phyloP scores from a whole-genome alignment of 2,888 invertebrate genomes.

The Neoscelio sp. region DNA sequence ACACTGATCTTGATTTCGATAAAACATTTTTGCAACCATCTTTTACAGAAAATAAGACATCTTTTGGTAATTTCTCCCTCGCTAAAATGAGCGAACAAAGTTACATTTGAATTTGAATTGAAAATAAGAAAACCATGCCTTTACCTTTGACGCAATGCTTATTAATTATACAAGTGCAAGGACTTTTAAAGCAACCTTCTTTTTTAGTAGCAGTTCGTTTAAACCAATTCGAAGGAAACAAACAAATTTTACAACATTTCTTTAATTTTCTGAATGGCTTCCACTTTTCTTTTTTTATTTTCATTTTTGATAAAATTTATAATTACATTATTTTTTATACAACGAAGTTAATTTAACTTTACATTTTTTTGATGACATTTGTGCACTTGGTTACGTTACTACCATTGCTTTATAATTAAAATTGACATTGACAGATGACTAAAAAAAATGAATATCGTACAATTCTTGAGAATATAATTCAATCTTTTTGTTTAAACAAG shows the following conservation, averaged over 20 bases:
- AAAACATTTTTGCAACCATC: not conserved
- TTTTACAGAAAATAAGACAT: not conserved
- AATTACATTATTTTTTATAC: not conserved
- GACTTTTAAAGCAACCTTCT: conserved; percentile 4
- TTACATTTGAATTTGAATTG: not conserved
- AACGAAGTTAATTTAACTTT: not conserved
- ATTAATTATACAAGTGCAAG: conserved; percentile 13
- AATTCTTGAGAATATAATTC: not conserved
- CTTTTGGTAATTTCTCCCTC: not conserved
- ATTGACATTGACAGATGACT: not conserved
- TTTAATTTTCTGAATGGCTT: not conserved
- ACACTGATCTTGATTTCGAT: conserved; percentile 4
- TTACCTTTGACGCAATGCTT: conserved; percentile 29
- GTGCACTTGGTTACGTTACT: not conserved
- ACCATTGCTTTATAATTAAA: too few relatives aligned
- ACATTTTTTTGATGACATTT: not conserved
- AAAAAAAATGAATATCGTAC: conserved; percentile 32
- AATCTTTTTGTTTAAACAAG: not conserved
- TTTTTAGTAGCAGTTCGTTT: conserved; percentile 2
- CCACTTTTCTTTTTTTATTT: not conserved
- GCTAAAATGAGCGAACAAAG: not conserved
- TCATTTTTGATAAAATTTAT: too few relatives aligned
- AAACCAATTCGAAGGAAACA: conserved; percentile 19
- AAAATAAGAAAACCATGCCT: too few relatives aligned
- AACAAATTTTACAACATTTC: conserved; percentile 25